A percentile compares a stretch with the other conserved stretches of the same genome.
Conservation (phyloP, 2,888 invertebrate genomes). For the Stegophylla sp. region DNA sequence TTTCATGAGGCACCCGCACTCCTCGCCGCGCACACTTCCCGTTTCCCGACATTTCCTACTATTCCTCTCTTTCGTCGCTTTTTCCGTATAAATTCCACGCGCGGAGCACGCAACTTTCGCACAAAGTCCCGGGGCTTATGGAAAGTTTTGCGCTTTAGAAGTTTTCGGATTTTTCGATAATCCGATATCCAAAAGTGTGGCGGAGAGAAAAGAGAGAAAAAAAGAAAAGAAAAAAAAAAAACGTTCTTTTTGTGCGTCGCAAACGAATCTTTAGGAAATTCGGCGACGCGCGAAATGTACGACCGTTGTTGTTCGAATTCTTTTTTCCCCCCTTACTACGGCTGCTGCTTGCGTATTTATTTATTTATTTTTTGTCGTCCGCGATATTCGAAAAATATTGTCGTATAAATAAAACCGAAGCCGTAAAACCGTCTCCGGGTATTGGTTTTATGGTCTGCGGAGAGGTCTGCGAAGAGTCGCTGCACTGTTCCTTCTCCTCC, state of each 20-base stretch:
- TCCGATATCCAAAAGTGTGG: constrained; percentile 38
- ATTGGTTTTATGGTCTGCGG: constrained; percentile 54
- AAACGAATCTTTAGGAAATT: constrained; percentile 22
- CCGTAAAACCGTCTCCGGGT: constrained; percentile 56
- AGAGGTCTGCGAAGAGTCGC: constrained; percentile 32
- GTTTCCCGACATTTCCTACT: neutral
- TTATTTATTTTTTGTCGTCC: constrained; percentile 37
- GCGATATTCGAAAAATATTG: constrained; percentile 50
- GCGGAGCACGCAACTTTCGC: constrained; percentile 39
- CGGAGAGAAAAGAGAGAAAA: neutral
- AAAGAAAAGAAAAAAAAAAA: neutral
- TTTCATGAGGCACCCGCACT: constrained; percentile 41
- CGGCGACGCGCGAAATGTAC: constrained; percentile 21
- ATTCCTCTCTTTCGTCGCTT: constrained; percentile 11
- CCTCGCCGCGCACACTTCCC: neutral
- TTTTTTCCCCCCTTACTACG: neutral
- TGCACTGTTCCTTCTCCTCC: constrained; percentile 1
- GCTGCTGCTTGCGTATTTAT: constrained; percentile 18
- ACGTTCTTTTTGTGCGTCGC: neutral
- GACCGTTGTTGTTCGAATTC: neutral
- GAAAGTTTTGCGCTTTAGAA: constrained; percentile 56
- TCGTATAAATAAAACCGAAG: constrained; percentile 43
- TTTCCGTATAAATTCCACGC: constrained; percentile 40
- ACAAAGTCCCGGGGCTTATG: constrained; percentile 54
- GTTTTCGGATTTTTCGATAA: constrained; percentile 59